Evolutionary conservation across 2,113 vertebrate species (phyloP).

Genomic region (Carollia perspicillata): DNA sequence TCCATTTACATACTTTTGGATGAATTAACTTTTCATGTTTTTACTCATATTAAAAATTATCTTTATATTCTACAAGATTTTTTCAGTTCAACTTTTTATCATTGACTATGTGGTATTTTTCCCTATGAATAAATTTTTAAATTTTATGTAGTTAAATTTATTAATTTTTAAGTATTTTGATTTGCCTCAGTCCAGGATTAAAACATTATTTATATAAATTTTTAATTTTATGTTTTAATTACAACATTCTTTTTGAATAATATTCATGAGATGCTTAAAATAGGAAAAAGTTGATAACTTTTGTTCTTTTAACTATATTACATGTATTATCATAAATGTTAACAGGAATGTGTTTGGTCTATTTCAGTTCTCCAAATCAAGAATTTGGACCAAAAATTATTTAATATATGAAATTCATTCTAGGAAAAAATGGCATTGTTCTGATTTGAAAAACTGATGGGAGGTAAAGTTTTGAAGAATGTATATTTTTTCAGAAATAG

Average conservation of each 20-base stretch:
- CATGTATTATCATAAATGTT: not conserved
- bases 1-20: not conserved
- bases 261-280: not conserved
- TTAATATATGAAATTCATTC: not conserved
- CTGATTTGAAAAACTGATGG: not conserved
- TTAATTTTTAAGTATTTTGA: slow-evolving; percentile 21
- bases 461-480: not conserved
- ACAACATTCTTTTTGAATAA: not conserved
- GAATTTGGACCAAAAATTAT: not conserved
- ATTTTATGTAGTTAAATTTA: not conserved
- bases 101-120: not conserved
- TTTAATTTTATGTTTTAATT: not conserved
- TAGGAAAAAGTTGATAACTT: not conserved
- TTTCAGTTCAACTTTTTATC: not conserved
- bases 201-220: not conserved
- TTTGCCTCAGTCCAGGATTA: not conserved
- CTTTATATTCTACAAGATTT: not conserved
- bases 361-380: slow-evolving; percentile 20
- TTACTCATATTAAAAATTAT: slow-evolving; percentile 27
- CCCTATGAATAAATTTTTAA: not conserved
- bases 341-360: slow-evolving; percentile 3
- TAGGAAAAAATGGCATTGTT: not conserved
- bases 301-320: not conserved
- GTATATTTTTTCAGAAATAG: not conserved
- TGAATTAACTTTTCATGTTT: not conserved